A percentile compares a stretch with the other conserved stretches of the same genome.
Conservation (phyloP, 2,888 invertebrate genomes). For the Torymus tubicola region DNA sequence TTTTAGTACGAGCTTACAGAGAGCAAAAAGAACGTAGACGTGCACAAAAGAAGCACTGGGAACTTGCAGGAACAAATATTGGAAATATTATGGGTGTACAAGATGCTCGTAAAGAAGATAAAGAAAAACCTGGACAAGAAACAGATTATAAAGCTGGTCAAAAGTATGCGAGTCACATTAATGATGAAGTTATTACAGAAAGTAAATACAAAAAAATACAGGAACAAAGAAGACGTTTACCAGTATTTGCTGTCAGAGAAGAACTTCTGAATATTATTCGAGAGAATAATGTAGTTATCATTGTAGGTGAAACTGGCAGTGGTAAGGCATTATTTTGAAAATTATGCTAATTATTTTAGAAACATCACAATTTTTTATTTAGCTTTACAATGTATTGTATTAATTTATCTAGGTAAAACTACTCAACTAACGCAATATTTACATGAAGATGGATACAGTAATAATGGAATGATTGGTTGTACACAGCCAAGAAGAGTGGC, state of each 20-base stretch:
- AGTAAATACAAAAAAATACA: slow-evolving; percentile 87
- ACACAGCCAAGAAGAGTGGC: slow-evolving; percentile 98
- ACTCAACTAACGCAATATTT: slow-evolving; percentile 98
- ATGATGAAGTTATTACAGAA: slow-evolving; percentile 82
- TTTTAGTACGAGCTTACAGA: slow-evolving; percentile 91
- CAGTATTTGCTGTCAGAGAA: slow-evolving; percentile 96
- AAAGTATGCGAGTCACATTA: slow-evolving; percentile 97
- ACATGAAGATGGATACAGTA: slow-evolving; percentile 97
- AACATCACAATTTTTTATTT: neutral
- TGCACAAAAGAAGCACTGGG: slow-evolving; percentile 99
- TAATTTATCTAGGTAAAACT: slow-evolving; percentile 82
- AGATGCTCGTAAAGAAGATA: slow-evolving; percentile 81
- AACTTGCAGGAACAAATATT: slow-evolving; percentile 95
- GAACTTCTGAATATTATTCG: slow-evolving; percentile 93
- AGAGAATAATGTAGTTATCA: slow-evolving; percentile 95
- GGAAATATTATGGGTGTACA: slow-evolving; percentile 97
- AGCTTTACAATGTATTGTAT: neutral
- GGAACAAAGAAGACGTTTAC: slow-evolving; percentile 94
- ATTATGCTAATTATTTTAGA: neutral
- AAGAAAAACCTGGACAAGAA: slow-evolving; percentile 78
- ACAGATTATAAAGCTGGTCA: slow-evolving; percentile 94
- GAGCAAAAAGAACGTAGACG: slow-evolving; percentile 98
- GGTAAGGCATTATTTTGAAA: slow-evolving; percentile 76
- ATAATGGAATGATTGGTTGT: slow-evolving; percentile 96
- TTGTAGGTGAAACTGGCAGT: slow-evolving; percentile 96